Conservation (phyloP, 2,113 vertebrate genomes). For the Tachuris rubrigastra region DNA sequence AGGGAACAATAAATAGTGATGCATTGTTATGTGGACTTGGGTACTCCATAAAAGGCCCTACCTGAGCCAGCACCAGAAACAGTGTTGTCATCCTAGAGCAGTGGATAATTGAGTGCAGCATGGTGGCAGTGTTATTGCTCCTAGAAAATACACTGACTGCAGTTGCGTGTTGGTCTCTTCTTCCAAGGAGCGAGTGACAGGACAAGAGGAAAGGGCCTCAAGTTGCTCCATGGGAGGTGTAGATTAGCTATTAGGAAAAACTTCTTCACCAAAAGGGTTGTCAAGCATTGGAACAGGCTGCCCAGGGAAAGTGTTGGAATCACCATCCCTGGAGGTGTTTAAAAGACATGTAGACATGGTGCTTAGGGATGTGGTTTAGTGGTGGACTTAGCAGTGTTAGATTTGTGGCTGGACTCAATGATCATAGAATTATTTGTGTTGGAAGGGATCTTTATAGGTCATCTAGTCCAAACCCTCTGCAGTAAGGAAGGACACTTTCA, state of each 20-base stretch:
- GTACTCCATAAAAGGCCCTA: too few species aligned
- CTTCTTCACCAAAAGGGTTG: neutral
- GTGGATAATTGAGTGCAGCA: too few species aligned
- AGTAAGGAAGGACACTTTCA: neutral
- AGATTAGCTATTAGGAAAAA: neutral
- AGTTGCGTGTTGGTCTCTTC: neutral
- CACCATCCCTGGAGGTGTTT: neutral
- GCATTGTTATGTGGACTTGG: too few species aligned
- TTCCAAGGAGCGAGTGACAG: neutral
- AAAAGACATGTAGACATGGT: fast-evolving
- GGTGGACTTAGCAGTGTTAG: neutral
- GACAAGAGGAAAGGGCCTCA: fast-evolving
- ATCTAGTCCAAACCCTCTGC: neutral
- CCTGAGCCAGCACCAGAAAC: too few species aligned
- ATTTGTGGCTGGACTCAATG: neutral
- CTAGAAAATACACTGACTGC: neutral
- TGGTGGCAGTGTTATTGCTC: neutral
- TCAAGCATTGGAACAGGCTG: neutral
- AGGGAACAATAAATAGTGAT: too few species aligned
- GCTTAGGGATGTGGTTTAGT: neutral
- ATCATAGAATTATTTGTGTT: neutral
- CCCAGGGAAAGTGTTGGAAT: neutral
- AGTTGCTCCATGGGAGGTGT: neutral
- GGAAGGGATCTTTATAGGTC: neutral
- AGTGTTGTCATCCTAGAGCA: too few species aligned